These are phyloP conservation scores for Salvelinus sp. DNA, from an alignment of 2,113 vertebrate species.

Conservation along the genomic window DNA sequence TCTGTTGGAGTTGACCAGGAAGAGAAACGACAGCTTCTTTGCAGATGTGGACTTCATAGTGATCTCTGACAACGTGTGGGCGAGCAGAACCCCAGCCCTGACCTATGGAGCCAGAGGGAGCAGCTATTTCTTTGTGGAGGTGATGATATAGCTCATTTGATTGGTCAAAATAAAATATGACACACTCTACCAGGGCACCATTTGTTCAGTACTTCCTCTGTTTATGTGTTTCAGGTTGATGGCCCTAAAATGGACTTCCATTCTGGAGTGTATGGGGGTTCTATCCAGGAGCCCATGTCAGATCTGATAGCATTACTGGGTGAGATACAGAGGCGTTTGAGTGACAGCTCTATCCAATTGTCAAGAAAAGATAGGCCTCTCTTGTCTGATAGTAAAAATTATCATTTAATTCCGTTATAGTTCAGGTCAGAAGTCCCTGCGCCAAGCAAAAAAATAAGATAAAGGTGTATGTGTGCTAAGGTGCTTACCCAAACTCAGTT, in stretches of 20 bases:
- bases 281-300: constrained; percentile 72
- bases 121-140: constrained; percentile 76
- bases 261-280: constrained; percentile 77
- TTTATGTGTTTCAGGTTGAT: constrained; percentile 65
- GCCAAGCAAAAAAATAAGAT: too few species aligned
- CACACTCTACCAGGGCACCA: background rate
- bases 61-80: constrained; percentile 78
- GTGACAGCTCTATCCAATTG: too few species aligned
- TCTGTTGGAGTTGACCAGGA: constrained; percentile 64
- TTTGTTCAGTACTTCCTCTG: background rate
- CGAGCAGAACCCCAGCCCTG: constrained; percentile 72
- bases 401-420: background rate
- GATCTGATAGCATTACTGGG: constrained; percentile 78
- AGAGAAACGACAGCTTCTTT: constrained; percentile 69
- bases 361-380: too few species aligned
- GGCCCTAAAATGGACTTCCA: constrained; percentile 76
- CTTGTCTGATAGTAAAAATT: too few species aligned
- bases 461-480: too few species aligned
- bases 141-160: constrained; percentile 24
- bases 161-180: background rate
- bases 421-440: background rate
- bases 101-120: constrained; percentile 74
- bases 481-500: too few species aligned
- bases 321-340: constrained; percentile 45
- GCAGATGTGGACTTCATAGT: constrained; percentile 71